Conservation (phyloP, 2,888 invertebrate species). For the Hirtodrosophila duncani region DNA sequence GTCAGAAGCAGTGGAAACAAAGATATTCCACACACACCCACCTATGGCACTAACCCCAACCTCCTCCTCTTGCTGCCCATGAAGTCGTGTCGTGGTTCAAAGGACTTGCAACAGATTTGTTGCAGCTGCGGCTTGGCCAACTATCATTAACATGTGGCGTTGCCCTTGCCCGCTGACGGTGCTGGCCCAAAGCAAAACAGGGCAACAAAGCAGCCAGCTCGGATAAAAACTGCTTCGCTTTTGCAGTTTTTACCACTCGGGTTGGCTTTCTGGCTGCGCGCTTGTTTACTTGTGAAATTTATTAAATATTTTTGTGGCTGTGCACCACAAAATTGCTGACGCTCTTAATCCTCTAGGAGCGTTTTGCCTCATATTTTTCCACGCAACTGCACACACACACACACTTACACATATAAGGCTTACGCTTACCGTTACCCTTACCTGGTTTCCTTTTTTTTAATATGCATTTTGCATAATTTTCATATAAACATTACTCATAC, state of each 20-base stretch:
- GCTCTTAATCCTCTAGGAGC: conserved; percentile 70
- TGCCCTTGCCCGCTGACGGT: conserved; percentile 1
- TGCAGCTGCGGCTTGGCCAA: conserved; percentile 55
- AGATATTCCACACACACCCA: conserved; percentile 11
- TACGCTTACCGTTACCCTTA: conserved; percentile 14
- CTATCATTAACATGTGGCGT: conserved; percentile 57
- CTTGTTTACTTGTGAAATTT: conserved; percentile 66
- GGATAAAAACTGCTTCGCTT: not conserved
- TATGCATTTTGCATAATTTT: conserved; percentile 71
- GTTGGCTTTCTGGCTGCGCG: conserved; percentile 11
- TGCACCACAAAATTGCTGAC: conserved; percentile 61
- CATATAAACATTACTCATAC: conserved; percentile 71
- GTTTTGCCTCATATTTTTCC: conserved; percentile 71
- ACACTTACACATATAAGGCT: not conserved
- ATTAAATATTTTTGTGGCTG: conserved; percentile 63
- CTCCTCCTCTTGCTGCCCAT: not conserved
- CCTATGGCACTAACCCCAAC: conserved; percentile 2
- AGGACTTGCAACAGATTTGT: conserved; percentile 54
- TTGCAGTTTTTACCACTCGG: conserved; percentile 44
- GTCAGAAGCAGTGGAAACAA: conserved; percentile 2
- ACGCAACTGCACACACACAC: conserved; percentile 26
- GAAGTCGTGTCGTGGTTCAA: too few relatives aligned
- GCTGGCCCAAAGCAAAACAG: not conserved
- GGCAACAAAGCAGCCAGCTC: not conserved
- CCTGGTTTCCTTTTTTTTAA: conserved; percentile 42